Evolutionary conservation across 1,140 invertebrate genomes (phyloP), one percentile per base, ranked within the genome.

Genomic region (Matsumurasca onukii): DNA sequence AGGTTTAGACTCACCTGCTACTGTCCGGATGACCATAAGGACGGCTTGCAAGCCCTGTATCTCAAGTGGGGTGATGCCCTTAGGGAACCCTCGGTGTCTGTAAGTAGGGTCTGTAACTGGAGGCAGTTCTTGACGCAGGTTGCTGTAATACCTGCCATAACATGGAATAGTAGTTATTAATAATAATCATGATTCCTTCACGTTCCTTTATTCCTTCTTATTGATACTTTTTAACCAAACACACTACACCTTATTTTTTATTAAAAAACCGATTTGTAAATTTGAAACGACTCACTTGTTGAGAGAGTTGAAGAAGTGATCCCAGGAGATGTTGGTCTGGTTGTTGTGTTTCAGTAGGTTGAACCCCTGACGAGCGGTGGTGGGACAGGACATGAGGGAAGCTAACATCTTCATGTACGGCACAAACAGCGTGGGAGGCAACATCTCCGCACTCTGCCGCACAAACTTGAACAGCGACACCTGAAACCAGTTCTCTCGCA

Each of bases 391-490:
- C 0, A 92, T 89, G 27, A 98, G 81, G 9, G 93, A 90, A 0
- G 87, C 88, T 67, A 98, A 84, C 87, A 98, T 94, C 69, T 88
- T 89, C 52, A 97, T 81, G 79, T 97, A 97, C 0, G 92, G 89
- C 9, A 93, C 88, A 78, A 95, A 95, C 30, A 98, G 79, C 1
- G 90, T 86, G 15, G 92, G 86, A n/a, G 92, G 91, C 31, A 97
- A 80, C 76, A 94, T 82, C 77, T 95, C 94, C 55, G 94, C 92
- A 45, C 94, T 91, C 64, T 94, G 82, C 3, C 93, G 84, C 2
- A 98, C 87, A 79, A 98, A 97, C 82, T 97, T 98, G 78, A 92
- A 94, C 9, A 98, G 82, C 0, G 90, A 89, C 20, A 93, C 88
- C 75, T 92, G 85, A 61, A 70, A 63, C n/a, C n/a, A n/a, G n/a